A percentile compares a stretch with the other conserved stretches of the same genome.
Evolutionary conservation across 2,113 vertebrate species (phyloP).

Genomic region (Dolichotis patagonum): DNA sequence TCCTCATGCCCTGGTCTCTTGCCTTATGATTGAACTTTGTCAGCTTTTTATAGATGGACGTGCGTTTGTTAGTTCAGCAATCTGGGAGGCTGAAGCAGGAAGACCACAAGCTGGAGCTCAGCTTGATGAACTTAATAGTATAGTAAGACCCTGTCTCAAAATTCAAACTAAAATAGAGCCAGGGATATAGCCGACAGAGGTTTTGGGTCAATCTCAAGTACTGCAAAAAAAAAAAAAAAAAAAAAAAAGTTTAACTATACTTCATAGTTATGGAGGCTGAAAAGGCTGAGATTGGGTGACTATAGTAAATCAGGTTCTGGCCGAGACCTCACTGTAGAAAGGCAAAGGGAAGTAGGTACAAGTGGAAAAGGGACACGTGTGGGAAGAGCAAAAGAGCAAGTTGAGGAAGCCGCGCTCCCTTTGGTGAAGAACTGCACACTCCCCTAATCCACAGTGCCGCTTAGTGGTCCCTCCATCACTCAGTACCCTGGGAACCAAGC

Average conservation of each 20-base stretch:
- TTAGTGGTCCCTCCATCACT: neutral
- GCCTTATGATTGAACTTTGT: neutral
- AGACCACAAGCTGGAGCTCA: neutral
- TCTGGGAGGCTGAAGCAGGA: neutral
- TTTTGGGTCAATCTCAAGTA: too few relatives aligned
- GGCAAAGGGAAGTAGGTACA: neutral
- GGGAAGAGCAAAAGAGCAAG: neutral
- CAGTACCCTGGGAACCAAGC: neutral
- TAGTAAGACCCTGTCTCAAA: neutral
- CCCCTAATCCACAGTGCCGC: neutral
- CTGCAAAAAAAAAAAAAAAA: too few relatives aligned
- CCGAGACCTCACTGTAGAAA: neutral
- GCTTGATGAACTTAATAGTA: neutral
- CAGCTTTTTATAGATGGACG: neutral
- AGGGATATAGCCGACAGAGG: neutral
- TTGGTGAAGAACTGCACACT: too few relatives aligned
- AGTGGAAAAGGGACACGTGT: neutral
- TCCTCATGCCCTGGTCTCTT: neutral
- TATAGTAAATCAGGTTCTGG: neutral
- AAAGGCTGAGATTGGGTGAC: too few relatives aligned
- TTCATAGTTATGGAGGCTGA: neutral
- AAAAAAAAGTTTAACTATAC: neutral
- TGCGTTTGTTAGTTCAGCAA: neutral
- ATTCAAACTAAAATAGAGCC: neutral
- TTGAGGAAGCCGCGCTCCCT: neutral